Conservation (phyloP, 2,888 invertebrate genomes). For the Drosophila macrospina region DNA sequence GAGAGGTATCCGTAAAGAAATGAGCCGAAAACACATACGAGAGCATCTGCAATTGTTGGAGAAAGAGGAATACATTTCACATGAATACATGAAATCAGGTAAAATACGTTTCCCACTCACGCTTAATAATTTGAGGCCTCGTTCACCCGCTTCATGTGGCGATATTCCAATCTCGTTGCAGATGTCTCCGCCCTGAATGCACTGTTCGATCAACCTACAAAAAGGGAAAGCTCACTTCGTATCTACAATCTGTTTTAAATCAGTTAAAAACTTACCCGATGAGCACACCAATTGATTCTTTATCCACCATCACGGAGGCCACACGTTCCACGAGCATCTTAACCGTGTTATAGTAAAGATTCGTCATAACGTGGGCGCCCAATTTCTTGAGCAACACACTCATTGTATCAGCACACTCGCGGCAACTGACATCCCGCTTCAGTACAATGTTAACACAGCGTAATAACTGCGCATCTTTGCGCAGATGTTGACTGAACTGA, state of each 20-base stretch:
- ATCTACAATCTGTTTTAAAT: background rate
- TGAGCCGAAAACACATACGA: conserved; percentile 97
- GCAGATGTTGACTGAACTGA: conserved; percentile 92
- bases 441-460: conserved; percentile 95
- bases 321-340: conserved; percentile 97
- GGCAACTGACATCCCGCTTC: conserved; percentile 95
- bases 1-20: conserved; percentile 94
- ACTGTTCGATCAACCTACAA: conserved; percentile 87
- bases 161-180: conserved; percentile 92
- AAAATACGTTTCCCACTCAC: conserved; percentile 84
- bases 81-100: background rate
- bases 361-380: conserved; percentile 97
- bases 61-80: background rate
- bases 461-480: conserved; percentile 89
- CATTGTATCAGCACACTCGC: conserved; percentile 96
- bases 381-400: conserved; percentile 94
- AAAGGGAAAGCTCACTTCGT: background rate
- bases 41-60: conserved; percentile 85
- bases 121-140: conserved; percentile 94
- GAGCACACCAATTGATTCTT: conserved; percentile 92
- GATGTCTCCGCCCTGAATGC: conserved; percentile 89
- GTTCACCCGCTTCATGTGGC: conserved; percentile 93
- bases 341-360: conserved; percentile 97
- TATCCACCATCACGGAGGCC: conserved; percentile 98
- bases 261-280: conserved; percentile 85